Evolutionary conservation across 2,888 invertebrate genomes (phyloP), one percentile per base, ranked within the genome.

Genomic region (Empis livida): DNA sequence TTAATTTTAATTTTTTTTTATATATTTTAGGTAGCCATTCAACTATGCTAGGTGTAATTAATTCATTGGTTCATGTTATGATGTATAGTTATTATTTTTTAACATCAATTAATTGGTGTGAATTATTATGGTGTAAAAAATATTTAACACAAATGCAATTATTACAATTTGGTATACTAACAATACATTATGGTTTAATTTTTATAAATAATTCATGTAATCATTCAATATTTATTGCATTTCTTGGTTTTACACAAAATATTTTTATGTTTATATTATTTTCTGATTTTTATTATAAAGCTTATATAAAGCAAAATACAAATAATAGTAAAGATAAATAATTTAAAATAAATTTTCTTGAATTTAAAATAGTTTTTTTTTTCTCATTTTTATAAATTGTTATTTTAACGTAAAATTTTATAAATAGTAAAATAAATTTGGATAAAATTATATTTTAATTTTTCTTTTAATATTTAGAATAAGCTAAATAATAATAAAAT

Each of bases 41-140:
- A 13, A 35, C 35, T 35, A 2, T 80, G 59, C 70, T 86, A 44
- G 84, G 86, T 2, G 62, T 81, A 5, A 67, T 88, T 47, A 92
- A 92, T 62, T 74, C 77, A 0, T 76, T 85, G 49, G 84, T 92
- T 0, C 92, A 93, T 60, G 64, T 79, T 2, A 67, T 89, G 17
- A 92, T 93, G 91, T 92, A 92, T 61, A 68, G 73, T 0, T 84
- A 90, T 63, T 90, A 92, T 62, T 75, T 88, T 11, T 59, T 85
- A 51, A 77, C 86, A 1, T 85, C 88, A 0, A 69, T 82, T 48
- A 75, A 83, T 40, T 75, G 80, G 60, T 80, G 82, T 55, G 71
- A 80, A 49, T 80, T 80, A 45, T 63, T 83, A 1, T 85, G 85
- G 84, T 85, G 89, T 83, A 92, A 92, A 63, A 85, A 84, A 53